Evolutionary conservation across 2,113 vertebrate genomes (phyloP).

Genomic region (Halcyon malimbica): DNA sequence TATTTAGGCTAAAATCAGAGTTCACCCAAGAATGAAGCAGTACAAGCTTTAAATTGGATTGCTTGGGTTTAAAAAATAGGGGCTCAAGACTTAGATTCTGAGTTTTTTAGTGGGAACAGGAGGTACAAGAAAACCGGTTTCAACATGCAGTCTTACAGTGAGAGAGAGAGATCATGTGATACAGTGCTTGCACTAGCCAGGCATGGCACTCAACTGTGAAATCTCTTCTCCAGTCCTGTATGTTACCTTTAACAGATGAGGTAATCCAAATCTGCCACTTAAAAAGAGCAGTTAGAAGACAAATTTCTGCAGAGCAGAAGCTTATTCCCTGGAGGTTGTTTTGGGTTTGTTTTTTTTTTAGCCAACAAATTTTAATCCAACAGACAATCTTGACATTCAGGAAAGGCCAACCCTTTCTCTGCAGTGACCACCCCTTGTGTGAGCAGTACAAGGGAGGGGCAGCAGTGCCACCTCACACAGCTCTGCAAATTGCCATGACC

Average conservation of each 20-base stretch:
- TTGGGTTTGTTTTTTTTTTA: not conserved
- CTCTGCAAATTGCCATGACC: not conserved
- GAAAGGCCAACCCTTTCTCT: not conserved
- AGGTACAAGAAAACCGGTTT: not conserved
- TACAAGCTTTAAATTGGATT: not conserved
- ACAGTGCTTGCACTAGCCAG: not conserved
- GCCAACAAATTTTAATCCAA: not conserved
- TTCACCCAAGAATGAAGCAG: not conserved
- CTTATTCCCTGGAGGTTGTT: not conserved
- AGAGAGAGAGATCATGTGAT: not conserved
- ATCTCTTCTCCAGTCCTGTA: not conserved
- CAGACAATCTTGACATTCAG: not conserved
- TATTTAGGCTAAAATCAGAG: not conserved
- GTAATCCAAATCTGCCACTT: not conserved
- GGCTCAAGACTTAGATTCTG: not conserved
- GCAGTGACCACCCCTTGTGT: not conserved
- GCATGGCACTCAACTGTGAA: not conserved
- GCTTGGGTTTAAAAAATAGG: not conserved
- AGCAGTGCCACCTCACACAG: not conserved
- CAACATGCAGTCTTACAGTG: not conserved
- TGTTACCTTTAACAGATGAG: not conserved
- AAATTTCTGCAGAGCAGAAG: not conserved
- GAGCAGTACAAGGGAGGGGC: not conserved
- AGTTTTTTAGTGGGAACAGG: not conserved
- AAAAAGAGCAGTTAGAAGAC: not conserved